A percentile compares a stretch with the other conserved stretches of the same genome.
These are phyloP conservation scores for Hylaea fasciaria DNA, from an alignment of 2,888 invertebrate genomes.

Conservation along the genomic window DNA sequence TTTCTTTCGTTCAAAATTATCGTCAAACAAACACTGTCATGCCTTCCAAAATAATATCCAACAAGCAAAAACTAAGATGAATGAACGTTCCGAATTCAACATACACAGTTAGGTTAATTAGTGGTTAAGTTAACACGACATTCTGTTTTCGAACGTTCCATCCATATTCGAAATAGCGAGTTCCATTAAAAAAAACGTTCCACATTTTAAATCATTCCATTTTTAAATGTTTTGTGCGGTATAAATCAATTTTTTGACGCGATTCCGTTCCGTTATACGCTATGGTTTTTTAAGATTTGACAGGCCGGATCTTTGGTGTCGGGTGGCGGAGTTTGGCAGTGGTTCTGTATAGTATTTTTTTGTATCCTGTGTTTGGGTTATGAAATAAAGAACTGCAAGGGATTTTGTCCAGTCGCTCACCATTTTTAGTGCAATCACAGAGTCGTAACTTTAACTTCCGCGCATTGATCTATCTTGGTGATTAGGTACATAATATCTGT, in stretches of 20 bases:
- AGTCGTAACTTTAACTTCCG: no score
- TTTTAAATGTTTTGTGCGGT: constrained; percentile 58
- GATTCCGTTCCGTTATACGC: constrained; percentile 73
- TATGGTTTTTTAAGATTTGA: constrained; percentile 70
- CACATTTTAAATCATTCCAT: constrained; percentile 35
- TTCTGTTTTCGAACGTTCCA: constrained; percentile 51
- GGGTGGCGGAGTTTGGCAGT: constrained; percentile 62
- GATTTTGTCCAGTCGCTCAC: no score
- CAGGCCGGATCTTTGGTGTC: constrained; percentile 77
- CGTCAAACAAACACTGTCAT: constrained; percentile 32
- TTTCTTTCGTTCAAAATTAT: constrained; percentile 18
- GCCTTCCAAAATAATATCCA: constrained; percentile 29
- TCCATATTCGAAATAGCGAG: constrained; percentile 44
- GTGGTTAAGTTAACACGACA: constrained; percentile 64
- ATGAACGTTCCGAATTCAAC: constrained; percentile 32
- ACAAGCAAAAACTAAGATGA: constrained; percentile 37
- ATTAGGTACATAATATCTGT: no score
- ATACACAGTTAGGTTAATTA: constrained; percentile 71
- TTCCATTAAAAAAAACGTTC: constrained; percentile 38
- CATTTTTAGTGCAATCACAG: no score
- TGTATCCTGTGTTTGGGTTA: constrained; percentile 57
- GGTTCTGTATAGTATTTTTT: constrained; percentile 59
- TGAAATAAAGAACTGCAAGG: constrained; percentile 5
- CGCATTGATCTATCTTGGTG: no score
- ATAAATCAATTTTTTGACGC: constrained; percentile 79